Evolutionary conservation across 2,113 vertebrate species (phyloP).

Genomic region (Macrotus californicus): DNA sequence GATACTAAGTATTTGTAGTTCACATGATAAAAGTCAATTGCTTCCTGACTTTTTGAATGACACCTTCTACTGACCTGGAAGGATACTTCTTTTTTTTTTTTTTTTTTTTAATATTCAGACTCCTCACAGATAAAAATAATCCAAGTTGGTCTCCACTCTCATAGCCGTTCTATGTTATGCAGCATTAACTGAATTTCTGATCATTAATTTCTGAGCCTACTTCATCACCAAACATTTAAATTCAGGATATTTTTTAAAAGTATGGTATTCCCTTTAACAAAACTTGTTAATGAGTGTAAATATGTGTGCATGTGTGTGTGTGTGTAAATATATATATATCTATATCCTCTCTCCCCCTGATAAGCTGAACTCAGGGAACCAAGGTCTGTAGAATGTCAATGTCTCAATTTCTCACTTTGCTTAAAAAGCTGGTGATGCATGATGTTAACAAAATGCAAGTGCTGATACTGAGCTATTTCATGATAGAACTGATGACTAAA

Average conservation of each 20-base stretch:
- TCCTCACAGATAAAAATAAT: not conserved
- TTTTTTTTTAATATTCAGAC: not conserved
- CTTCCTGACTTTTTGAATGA: not conserved
- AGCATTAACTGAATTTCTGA: not conserved
- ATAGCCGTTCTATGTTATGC: not conserved
- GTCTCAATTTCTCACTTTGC: conserved; percentile 39
- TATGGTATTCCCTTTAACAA: not conserved
- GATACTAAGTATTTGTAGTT: not conserved
- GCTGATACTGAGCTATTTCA: conserved; percentile 44
- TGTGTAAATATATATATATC: too few species aligned
- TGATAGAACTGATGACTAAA: conserved; percentile 56
- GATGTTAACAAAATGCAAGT: conserved; percentile 54
- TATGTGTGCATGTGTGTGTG: too few species aligned
- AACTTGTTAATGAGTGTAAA: not conserved
- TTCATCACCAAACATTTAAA: conserved; percentile 38
- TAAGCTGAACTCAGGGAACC: not conserved
- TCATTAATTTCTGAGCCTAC: not conserved
- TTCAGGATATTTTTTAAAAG: conserved; percentile 14
- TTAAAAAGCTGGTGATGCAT: conserved; percentile 55
- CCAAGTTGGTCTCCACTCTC: not conserved
- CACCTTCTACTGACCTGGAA: not conserved
- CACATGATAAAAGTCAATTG: not conserved
- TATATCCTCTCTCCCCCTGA: not conserved
- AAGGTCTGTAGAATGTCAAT: conserved; percentile 16
- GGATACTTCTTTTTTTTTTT: not conserved